A percentile compares a stretch with the other conserved stretches of the same genome.
phyloP scores from a whole-genome alignment of 2,888 invertebrate genomes.

The Drosophila kanekoi region DNA sequence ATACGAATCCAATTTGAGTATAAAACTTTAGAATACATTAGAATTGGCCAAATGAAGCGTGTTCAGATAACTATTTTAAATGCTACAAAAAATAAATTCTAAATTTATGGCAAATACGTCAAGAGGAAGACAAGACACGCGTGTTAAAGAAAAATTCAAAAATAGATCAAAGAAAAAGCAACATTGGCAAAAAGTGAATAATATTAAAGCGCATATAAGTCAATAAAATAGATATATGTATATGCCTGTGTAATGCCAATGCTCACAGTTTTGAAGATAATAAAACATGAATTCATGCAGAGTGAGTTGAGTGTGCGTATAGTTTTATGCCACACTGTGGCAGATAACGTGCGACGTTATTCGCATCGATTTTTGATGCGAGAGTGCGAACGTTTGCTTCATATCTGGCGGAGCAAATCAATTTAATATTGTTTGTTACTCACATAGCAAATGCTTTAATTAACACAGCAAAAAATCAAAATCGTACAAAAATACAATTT shows the following conservation, averaged over 20 bases:
- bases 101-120: not conserved
- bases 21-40: not conserved
- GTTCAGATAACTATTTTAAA: not conserved
- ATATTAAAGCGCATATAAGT: not conserved
- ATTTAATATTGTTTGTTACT: slow-evolving; percentile 48
- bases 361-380: slow-evolving; percentile 38
- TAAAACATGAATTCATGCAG: slow-evolving; percentile 74
- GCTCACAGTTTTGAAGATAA: slow-evolving; percentile 62
- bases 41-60: not conserved
- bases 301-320: slow-evolving; percentile 65
- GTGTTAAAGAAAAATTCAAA: not conserved
- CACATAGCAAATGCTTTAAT: slow-evolving; percentile 59
- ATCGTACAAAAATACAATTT: slow-evolving; percentile 18
- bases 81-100: not conserved
- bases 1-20: not conserved
- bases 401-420: slow-evolving; percentile 52
- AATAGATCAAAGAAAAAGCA: slow-evolving; percentile 8
- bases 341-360: slow-evolving; percentile 51
- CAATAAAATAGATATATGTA: slow-evolving; percentile 2
- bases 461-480: slow-evolving; percentile 37
- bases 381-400: slow-evolving; percentile 5
- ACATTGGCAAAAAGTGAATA: not conserved
- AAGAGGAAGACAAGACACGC: not conserved
- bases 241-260: slow-evolving; percentile 45
- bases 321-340: slow-evolving; percentile 56